Evolutionary conservation across 2,113 vertebrate species (phyloP).

Genomic region (Stercorarius parasiticus): DNA sequence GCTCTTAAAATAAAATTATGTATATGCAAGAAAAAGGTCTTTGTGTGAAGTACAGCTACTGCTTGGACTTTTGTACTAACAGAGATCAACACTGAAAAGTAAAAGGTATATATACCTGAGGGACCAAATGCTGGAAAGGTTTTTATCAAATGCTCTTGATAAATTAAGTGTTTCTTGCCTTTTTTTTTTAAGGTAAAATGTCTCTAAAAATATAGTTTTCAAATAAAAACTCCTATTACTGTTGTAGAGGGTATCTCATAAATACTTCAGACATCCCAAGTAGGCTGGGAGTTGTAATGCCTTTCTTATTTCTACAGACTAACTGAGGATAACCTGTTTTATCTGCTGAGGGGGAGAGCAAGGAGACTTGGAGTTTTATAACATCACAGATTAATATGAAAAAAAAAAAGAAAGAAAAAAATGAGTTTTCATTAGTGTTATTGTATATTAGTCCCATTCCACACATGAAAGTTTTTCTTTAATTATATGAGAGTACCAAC

Average conservation of each 20-base stretch:
- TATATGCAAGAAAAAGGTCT: neutral
- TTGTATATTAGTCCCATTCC: slow-evolving; percentile 12
- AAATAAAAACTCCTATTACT: neutral
- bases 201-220: neutral
- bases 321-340: neutral
- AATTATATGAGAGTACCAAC: slow-evolving; percentile 36
- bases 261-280: slow-evolving; percentile 6
- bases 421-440: neutral
- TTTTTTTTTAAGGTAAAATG: neutral
- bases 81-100: neutral
- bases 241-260: neutral
- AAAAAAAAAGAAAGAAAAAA: neutral
- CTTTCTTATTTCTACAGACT: slow-evolving; percentile 1
- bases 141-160: neutral
- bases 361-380: neutral
- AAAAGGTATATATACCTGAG: neutral
- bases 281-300: neutral
- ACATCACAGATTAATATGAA: neutral
- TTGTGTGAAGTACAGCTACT: neutral
- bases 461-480: slow-evolving; percentile 28
- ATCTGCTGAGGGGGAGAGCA: neutral
- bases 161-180: neutral
- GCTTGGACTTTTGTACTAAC: neutral
- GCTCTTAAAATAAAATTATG: neutral
- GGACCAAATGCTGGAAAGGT: neutral